Conservation (phyloP, 2,888 invertebrate genomes). For the Sericinus montela region DNA sequence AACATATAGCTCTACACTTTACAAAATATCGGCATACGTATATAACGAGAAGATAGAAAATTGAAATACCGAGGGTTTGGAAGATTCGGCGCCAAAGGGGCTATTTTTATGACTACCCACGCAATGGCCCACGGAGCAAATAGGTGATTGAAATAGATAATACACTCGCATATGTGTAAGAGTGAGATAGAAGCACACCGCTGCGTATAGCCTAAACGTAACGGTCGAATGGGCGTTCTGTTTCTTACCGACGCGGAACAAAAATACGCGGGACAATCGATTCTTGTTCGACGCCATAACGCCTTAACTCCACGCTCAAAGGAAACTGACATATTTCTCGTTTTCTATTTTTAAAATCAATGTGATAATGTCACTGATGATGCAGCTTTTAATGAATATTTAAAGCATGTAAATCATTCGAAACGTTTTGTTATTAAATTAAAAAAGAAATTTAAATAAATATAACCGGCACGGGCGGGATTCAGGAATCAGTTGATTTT, state of each 20-base stretch:
- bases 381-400: no score
- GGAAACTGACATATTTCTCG: no score
- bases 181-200: slow-evolving; percentile 62
- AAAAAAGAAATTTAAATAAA: no score
- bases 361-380: no score
- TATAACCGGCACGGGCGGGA: no score
- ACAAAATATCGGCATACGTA: slow-evolving; percentile 23
- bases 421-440: no score
- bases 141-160: slow-evolving; percentile 60
- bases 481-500: no score
- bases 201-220: slow-evolving; percentile 72
- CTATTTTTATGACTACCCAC: slow-evolving; percentile 79
- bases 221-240: slow-evolving; percentile 80
- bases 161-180: slow-evolving; percentile 64
- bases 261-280: slow-evolving; percentile 78
- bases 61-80: slow-evolving; percentile 68
- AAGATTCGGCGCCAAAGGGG: slow-evolving; percentile 77
- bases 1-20: no score
- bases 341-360: neutral
- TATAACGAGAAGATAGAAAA: slow-evolving; percentile 68
- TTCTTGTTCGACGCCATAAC: slow-evolving; percentile 46
- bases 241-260: slow-evolving; percentile 78
- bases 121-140: slow-evolving; percentile 76
- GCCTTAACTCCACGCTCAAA: slow-evolving; percentile 49
- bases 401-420: no score